Base-by-base conservation (phyloP, 2,797 vertebrate species). In the Arctocebus calabarensis region DNA sequence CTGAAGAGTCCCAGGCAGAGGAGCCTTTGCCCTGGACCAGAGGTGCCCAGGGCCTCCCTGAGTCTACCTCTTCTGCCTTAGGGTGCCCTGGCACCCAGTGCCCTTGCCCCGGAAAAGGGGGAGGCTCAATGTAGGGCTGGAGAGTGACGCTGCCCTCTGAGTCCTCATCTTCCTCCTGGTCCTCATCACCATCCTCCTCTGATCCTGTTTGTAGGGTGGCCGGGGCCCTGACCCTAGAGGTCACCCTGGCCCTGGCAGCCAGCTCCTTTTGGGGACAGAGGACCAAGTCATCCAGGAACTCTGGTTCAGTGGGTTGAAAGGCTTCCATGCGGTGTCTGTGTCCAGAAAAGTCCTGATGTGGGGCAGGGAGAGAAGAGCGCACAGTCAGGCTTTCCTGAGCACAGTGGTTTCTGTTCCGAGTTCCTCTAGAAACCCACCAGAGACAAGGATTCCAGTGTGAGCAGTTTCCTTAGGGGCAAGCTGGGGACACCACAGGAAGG, bases 311-410 rank as follows among this genome's bases (percentile, higher is more conserved):
- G 32, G 89, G 75, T 52, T 89, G 92, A 40, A 91, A 88, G 57
- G 84, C 40, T 45, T 73, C 59, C 77, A 29, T 0, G 0, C 40
- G 20, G 32, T 3, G 6, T 91, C 68, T 68, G 89, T 71, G 40
- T 40, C 70, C 84, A 52, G 95, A 90, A 74, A 97, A 97, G 81
- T 95, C 92, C 97, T 98, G 85, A 66, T 95, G 13, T 11, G 85
- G 86, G 66, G 16, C 73, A 25, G 17, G 68, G 40, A 91, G 40
- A 92, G 75, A 83, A 89, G 75, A 89, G 61, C 20, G 59, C 84
- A 61, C 17, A 8, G 62, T 83, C 9, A 70, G 88, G 61, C 43
- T 90, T 75, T 93, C 84, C 34, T 4, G 43, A 95, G 55, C 29
- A 11, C 2, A 23, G 3, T 7, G 40, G 20, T 11, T 52, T 19